phyloP scores from a whole-genome alignment of 2,113 vertebrate species.

The Lynx canadensis region DNA sequence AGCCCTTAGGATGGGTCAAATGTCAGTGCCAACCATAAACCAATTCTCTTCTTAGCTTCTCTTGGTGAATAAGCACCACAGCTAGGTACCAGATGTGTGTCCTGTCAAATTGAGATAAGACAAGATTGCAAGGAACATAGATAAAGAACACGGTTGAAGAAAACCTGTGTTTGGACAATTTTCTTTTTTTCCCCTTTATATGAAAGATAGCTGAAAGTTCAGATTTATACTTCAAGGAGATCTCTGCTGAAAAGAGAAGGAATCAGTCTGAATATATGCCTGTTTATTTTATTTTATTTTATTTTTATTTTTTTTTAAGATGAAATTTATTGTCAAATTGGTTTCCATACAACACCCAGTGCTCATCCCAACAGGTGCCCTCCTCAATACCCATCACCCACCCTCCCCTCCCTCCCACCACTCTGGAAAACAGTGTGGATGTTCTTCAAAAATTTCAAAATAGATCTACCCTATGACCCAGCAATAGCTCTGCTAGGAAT shows the following conservation, averaged over 20 bases:
- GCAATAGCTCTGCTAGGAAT: too few species aligned
- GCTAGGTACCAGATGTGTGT: not conserved
- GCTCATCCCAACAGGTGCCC: too few species aligned
- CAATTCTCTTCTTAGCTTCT: not conserved
- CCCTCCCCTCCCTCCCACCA: too few species aligned
- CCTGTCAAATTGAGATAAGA: not conserved
- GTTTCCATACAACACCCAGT: too few species aligned
- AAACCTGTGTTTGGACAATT: not conserved
- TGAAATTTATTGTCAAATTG: too few species aligned
- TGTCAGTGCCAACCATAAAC: not conserved
- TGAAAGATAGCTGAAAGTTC: not conserved
- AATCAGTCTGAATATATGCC: not conserved
- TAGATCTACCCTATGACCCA: too few species aligned
- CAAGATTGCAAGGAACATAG: not conserved
- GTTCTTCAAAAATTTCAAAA: too few species aligned
- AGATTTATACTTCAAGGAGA: not conserved
- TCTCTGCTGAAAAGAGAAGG: not conserved
- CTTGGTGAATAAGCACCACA: not conserved
- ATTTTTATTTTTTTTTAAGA: too few species aligned
- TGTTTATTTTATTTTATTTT: not conserved
- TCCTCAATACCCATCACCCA: too few species aligned
- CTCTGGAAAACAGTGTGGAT: too few species aligned
- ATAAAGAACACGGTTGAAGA: not conserved
- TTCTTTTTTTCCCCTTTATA: not conserved
- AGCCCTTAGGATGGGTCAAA: not conserved